Conservation (phyloP, 2,113 vertebrate genomes). For the Aepyceros melampus region DNA sequence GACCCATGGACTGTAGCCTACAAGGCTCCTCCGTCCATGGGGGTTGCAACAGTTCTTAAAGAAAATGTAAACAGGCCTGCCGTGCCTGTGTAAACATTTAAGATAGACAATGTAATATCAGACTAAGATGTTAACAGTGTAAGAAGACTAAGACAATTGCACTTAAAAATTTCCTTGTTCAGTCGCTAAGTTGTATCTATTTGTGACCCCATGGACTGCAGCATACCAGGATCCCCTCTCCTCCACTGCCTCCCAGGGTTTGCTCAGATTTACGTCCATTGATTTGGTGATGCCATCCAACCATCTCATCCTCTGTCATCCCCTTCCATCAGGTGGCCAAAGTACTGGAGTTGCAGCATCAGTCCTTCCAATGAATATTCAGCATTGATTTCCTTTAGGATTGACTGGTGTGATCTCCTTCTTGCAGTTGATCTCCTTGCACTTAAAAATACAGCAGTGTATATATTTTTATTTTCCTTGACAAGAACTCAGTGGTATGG, state of each 20-base stretch:
- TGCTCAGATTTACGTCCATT: not conserved
- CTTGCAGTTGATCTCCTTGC: not conserved
- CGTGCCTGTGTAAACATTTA: slow-evolving; percentile 73
- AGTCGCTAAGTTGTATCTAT: not conserved
- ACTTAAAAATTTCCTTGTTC: not conserved
- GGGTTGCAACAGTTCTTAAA: slow-evolving; percentile 86
- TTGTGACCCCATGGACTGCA: not conserved
- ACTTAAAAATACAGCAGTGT: not conserved
- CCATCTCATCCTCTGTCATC: not conserved
- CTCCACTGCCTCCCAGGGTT: not conserved
- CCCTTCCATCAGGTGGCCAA: not conserved
- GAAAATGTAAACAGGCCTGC: slow-evolving; percentile 78
- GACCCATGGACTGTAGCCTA: no score
- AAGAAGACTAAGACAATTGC: not conserved
- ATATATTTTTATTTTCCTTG: not conserved
- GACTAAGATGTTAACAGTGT: not conserved
- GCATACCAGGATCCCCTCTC: not conserved
- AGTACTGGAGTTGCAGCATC: not conserved
- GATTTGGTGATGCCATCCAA: not conserved
- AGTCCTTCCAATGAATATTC: not conserved
- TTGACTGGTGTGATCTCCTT: not conserved
- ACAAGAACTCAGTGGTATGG: not conserved
- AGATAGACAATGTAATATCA: slow-evolving; percentile 51
- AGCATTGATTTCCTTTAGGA: not conserved
- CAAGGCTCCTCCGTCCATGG: no score